These are phyloP conservation scores for Pomatostomus ruficeps DNA, from an alignment of 2,113 vertebrate species.

Conservation along the genomic window DNA sequence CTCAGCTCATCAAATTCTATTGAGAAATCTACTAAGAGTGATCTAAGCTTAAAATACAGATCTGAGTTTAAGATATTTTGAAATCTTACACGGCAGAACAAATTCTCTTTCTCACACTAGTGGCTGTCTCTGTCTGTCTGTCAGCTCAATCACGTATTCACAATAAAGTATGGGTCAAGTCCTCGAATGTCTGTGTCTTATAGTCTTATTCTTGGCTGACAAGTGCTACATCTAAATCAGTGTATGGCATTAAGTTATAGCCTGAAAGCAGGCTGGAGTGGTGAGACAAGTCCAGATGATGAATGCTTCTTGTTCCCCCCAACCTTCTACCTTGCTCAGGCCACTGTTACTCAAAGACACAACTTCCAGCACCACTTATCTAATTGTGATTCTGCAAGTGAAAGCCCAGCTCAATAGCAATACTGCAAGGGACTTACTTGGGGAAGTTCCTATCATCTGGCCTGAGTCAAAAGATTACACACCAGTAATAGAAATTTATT, in stretches of 20 bases:
- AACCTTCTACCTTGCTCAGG: background rate
- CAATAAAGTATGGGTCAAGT: slow-evolving; percentile 56
- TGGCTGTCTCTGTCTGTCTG: slow-evolving; percentile 43
- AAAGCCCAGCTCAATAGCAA: background rate
- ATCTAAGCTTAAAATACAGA: background rate
- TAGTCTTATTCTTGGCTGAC: slow-evolving; percentile 52
- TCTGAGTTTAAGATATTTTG: slow-evolving; percentile 27
- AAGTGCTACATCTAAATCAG: slow-evolving; percentile 62
- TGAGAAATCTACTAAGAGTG: background rate
- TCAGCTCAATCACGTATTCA: slow-evolving; percentile 56
- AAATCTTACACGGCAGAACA: slow-evolving; percentile 52
- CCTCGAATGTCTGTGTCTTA: slow-evolving; percentile 45
- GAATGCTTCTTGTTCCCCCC: background rate
- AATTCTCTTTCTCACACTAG: slow-evolving; percentile 46
- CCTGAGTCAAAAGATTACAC: slow-evolving; percentile 27
- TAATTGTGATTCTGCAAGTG: background rate
- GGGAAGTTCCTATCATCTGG: slow-evolving; percentile 5
- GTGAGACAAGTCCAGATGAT: background rate
- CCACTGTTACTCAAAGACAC: background rate
- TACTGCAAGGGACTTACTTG: background rate
- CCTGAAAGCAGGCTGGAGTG: slow-evolving; percentile 3
- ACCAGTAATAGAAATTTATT: slow-evolving; percentile 40
- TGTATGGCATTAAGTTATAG: slow-evolving; percentile 36
- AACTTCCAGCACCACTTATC: background rate
- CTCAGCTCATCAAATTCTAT: background rate